A percentile compares a stretch with the other conserved stretches of the same genome.
phyloP scores from a whole-genome alignment of 2,888 invertebrate genomes.

The Geophilus truncorum region DNA sequence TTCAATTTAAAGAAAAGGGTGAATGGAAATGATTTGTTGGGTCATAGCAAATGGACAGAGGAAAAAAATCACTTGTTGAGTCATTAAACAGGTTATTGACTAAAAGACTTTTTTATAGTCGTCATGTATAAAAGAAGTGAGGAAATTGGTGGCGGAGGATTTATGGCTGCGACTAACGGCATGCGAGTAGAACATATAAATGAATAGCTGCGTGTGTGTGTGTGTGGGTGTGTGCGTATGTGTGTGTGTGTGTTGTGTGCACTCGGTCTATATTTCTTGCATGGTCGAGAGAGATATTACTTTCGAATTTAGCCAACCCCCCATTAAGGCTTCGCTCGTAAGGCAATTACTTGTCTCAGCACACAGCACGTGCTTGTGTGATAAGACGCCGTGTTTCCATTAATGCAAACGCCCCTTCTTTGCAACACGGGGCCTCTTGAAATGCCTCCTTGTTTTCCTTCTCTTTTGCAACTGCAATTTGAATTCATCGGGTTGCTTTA shows the following conservation, averaged over 20 bases:
- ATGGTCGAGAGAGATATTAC: conserved; percentile 25
- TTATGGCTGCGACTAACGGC: conserved; percentile 9
- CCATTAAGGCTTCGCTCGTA: conserved; percentile 27
- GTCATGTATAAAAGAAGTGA: background rate
- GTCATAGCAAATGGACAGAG: background rate
- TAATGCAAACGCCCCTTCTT: conserved; percentile 17
- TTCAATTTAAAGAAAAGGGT: background rate
- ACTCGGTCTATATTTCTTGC: conserved; percentile 27
- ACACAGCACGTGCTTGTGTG: conserved; percentile 27
- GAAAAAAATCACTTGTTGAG: conserved; percentile 3
- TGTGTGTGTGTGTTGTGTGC: conserved; percentile 7
- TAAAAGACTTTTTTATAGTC: conserved; percentile 3
- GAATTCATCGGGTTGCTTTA: conserved; percentile 2
- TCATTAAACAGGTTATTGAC: conserved; percentile 10
- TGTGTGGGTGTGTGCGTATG: no score
- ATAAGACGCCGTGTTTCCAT: conserved; percentile 27
- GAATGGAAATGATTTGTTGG: background rate
- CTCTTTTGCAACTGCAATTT: conserved; percentile 10
- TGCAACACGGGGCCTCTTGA: conserved; percentile 27
- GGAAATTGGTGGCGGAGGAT: conserved; percentile 11
- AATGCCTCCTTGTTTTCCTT: conserved; percentile 13
- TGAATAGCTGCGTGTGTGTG: conserved; percentile 2
- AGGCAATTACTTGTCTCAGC: conserved; percentile 27
- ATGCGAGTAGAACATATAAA: conserved; percentile 12
- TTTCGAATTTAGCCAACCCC: conserved; percentile 23